These are phyloP conservation scores for Solenopsis fugax DNA, from an alignment of 1,140 invertebrate genomes.

Conservation along the genomic window DNA sequence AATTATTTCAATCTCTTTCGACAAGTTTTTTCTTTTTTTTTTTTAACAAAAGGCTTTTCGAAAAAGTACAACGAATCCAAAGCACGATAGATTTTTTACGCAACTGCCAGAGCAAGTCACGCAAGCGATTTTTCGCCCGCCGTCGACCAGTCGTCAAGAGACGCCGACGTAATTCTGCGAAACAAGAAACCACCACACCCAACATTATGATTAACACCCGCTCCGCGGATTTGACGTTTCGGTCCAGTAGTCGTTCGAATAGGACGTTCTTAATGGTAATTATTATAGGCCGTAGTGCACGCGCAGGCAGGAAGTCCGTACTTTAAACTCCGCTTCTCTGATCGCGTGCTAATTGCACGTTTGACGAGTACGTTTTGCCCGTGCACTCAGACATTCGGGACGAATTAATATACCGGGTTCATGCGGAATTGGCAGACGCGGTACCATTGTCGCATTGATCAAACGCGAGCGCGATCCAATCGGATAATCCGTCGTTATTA, in stretches of 20 bases:
- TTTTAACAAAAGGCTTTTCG: not conserved
- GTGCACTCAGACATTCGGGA: constrained; percentile 39
- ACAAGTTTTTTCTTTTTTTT: not conserved
- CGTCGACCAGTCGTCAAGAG: not conserved
- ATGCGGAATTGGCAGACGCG: constrained; percentile 13
- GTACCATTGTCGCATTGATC: constrained; percentile 24
- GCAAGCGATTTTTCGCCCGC: not conserved
- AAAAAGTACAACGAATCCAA: not conserved
- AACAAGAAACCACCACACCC: constrained; percentile 71
- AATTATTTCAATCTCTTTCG: not conserved
- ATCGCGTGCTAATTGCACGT: constrained; percentile 67
- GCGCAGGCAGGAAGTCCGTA: constrained; percentile 75
- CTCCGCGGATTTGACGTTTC: constrained; percentile 18
- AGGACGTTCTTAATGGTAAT: constrained; percentile 67
- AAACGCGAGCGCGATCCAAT: constrained; percentile 1
- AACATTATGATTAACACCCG: constrained; percentile 62
- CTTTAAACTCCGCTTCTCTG: constrained; percentile 74
- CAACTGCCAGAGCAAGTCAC: not conserved
- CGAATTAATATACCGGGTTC: not conserved
- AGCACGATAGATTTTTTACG: not conserved
- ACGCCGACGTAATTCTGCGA: constrained; percentile 53
- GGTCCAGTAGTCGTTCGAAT: constrained; percentile 25
- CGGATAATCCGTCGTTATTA: not conserved
- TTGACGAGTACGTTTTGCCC: constrained; percentile 17
- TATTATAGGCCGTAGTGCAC: constrained; percentile 72